Base-by-base conservation (phyloP, 2,888 invertebrate genomes). In the Clunio marinus region DNA sequence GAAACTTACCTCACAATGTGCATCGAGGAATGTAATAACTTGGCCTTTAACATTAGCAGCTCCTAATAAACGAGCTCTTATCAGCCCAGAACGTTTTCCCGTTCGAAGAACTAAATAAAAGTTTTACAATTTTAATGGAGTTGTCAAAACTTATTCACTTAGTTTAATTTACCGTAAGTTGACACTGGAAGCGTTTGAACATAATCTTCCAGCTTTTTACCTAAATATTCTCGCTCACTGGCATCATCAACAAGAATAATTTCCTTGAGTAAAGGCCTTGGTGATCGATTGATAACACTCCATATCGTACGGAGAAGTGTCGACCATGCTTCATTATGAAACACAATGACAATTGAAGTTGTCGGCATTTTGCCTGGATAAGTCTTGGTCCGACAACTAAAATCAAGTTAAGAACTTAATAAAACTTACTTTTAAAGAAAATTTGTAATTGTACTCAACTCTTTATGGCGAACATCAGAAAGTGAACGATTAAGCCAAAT, bases 301-400 rank as follows among this genome's bases (percentile, higher is more conserved):
- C 95, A 94, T 37, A 98, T 93, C 0, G 98, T 98, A 63, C 98
- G 83, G 70, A 98, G 82, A 20, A 99, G 83, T 0, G 98, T 99
- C 51, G 94, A 89, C 97, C 97, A 98, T 0, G 98, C 98, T 79
- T 99, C 98, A 79, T 99, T 99, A 82, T 99, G 98, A 81, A 99
- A 99, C 67, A 99, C 98, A 74, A 99, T 96, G 70, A 99, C 95
- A 74, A 99, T 93, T 74, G 95, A 94, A 22, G 97, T 96, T 46
- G 91, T 88, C 2, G 97, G 97, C 74, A 98, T 82, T 71, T 88
- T 81, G 58, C 84, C 83, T 45, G 89, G 86, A 78, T 93, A 91
- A 69, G 80, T 81, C 77, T 93, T 94, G 73, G 81, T 83, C 78
- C 88, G 90, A 78, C 94, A 94, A 70, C 91, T 91, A 74, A 69